Percentiles rank a stretch among this genome's conserved stretches.
Evolutionary conservation across 2,113 vertebrate genomes (phyloP).

Genomic region (Megalops atlanticus): DNA sequence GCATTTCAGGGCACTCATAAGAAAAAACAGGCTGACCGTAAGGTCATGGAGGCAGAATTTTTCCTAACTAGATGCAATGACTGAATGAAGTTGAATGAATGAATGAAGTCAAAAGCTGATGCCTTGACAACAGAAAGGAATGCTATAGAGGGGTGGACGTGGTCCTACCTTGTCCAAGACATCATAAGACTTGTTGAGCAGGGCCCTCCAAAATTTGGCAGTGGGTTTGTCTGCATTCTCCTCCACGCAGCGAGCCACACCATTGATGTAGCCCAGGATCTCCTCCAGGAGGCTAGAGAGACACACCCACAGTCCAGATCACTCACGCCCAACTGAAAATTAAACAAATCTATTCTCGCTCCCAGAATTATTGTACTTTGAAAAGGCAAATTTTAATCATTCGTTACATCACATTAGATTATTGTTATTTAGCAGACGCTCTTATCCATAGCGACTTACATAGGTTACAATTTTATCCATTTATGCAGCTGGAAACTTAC

Average conservation of each 20-base stretch:
- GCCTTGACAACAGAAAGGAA: not conserved
- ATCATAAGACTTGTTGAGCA: slow-evolving; percentile 90
- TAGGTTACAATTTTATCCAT: no score
- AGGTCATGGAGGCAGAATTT: no score
- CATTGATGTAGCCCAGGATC: slow-evolving; percentile 82
- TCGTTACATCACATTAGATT: no score
- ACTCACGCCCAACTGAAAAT: not conserved
- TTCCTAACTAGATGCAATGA: no score
- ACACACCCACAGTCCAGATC: not conserved
- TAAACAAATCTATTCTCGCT: not conserved
- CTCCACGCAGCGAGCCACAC: slow-evolving; percentile 83
- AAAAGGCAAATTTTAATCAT: not conserved
- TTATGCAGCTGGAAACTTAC: no score
- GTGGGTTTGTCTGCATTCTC: slow-evolving; percentile 81
- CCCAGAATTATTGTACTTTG: not conserved
- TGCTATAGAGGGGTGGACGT: not conserved
- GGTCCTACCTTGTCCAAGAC: slow-evolving; percentile 85
- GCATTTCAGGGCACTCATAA: no score
- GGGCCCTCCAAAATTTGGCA: slow-evolving; percentile 91
- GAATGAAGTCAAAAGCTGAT: not conserved
- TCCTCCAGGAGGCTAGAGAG: slow-evolving; percentile 82
- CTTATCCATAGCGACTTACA: no score
- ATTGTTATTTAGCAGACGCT: no score
- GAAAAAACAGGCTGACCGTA: no score
- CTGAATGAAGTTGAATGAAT: not conserved